Conservation (phyloP, 2,113 vertebrate genomes). For the Pteronura brasiliensis region DNA sequence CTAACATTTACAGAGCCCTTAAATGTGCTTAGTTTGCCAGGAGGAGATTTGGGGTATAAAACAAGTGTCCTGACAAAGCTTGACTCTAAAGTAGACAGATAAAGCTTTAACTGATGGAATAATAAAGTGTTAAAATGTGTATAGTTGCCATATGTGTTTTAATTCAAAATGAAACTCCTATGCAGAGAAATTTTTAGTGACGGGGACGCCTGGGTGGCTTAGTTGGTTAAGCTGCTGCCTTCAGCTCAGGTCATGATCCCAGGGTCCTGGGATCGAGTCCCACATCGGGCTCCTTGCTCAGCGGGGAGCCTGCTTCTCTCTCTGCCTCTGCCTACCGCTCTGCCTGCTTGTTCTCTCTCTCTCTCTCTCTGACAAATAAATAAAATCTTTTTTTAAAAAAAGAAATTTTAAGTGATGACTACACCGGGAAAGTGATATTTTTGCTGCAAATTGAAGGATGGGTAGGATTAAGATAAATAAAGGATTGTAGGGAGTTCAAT, state of each 20-base stretch:
- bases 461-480: neutral
- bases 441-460: neutral
- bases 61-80: neutral
- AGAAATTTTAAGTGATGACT: neutral
- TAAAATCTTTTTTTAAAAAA: too few species aligned
- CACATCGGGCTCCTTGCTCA: too few species aligned
- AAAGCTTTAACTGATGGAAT: neutral
- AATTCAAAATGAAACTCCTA: neutral
- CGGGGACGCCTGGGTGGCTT: too few species aligned
- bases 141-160: neutral
- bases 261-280: too few species aligned
- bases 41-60: neutral
- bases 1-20: neutral
- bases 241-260: too few species aligned
- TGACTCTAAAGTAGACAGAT: neutral
- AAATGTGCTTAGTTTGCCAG: neutral
- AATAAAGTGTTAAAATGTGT: constrained; percentile 1
- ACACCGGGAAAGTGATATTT: neutral
- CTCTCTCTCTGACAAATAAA: too few species aligned
- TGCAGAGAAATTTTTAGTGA: constrained; percentile 11
- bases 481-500: neutral
- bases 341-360: too few species aligned
- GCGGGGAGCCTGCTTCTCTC: too few species aligned
- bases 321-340: too few species aligned
- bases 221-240: too few species aligned